Conservation (phyloP, 2,113 vertebrate genomes). For the Catharus bicknelli region DNA sequence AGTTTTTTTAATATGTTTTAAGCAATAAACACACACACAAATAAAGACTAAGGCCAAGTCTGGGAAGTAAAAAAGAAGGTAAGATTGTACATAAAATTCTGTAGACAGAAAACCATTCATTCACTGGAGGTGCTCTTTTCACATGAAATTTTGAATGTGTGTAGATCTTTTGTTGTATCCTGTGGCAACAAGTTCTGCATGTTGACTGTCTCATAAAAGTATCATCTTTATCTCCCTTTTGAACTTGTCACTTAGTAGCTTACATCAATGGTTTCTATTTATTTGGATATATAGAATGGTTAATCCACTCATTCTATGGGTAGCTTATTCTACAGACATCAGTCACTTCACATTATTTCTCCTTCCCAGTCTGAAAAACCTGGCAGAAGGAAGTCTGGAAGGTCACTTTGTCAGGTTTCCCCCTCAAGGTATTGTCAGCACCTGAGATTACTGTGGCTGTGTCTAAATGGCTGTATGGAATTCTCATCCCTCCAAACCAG, state of each 20-base stretch:
- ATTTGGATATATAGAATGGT: background rate
- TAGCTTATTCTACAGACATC: background rate
- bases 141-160: fast-evolving
- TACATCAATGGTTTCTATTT: background rate
- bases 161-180: background rate
- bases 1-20: background rate
- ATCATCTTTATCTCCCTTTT: background rate
- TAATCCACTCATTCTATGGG: background rate
- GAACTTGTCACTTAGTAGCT: background rate
- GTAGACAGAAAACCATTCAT: background rate
- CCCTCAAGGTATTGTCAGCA: background rate
- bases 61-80: background rate
- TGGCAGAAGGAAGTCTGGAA: background rate
- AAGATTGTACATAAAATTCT: background rate
- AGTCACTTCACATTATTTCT: background rate
- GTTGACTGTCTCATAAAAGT: background rate
- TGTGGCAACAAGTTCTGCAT: background rate
- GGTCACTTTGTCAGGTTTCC: background rate
- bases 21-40: background rate
- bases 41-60: background rate
- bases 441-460: background rate
- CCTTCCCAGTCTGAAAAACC: background rate
- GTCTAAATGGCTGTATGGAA: background rate
- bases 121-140: background rate
- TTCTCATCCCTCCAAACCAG: background rate